A percentile compares a stretch with the other conserved stretches of the same genome.
Evolutionary conservation across 2,113 vertebrate species (phyloP).

Genomic region (Pterophyllum scalare): DNA sequence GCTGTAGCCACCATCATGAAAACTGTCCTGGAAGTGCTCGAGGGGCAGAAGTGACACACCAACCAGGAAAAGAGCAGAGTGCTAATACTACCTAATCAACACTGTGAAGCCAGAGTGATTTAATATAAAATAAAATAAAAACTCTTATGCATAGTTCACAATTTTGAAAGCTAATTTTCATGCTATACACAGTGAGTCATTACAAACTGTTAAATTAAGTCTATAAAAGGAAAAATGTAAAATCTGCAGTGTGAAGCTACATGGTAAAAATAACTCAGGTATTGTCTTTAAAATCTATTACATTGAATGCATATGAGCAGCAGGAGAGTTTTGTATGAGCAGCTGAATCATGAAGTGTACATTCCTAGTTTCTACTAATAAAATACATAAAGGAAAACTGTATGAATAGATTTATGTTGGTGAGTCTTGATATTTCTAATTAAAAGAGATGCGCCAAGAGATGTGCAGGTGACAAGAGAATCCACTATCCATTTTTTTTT

Average conservation of each 20-base stretch:
- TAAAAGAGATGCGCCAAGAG: background rate
- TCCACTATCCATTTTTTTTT: background rate
- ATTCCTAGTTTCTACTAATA: background rate
- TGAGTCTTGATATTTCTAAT: background rate
- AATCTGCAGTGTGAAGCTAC: background rate
- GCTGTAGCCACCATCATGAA: constrained; percentile 84
- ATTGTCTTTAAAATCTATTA: background rate
- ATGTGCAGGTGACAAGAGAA: background rate
- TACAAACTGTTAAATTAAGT: background rate
- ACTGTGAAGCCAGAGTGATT: background rate
- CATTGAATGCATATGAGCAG: accelerated
- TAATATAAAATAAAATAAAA: background rate
- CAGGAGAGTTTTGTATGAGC: background rate
- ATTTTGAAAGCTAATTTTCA: background rate
- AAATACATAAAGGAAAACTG: background rate
- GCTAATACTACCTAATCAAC: background rate
- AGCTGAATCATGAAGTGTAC: background rate
- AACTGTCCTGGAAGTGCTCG: constrained; percentile 81
- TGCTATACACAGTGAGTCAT: background rate
- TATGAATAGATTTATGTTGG: background rate
- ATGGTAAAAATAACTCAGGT: background rate
- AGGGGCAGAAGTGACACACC: constrained; percentile 27
- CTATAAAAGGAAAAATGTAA: background rate
- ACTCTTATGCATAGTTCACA: background rate
- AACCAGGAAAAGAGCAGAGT: background rate